Conservation (phyloP, 2,888 invertebrate genomes). For the Clitarchus hookeri region DNA sequence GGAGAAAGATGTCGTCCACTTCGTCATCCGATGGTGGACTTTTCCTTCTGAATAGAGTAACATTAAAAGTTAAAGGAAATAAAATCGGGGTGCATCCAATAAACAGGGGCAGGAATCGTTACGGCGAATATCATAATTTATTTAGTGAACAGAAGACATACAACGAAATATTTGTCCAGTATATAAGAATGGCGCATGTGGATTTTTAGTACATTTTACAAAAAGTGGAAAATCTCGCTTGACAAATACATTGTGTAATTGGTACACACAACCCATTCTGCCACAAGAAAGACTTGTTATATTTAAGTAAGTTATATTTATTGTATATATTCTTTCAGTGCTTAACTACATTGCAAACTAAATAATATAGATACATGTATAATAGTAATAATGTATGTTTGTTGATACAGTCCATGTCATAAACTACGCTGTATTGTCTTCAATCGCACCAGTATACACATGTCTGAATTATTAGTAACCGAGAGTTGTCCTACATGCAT, state of each 20-base stretch:
- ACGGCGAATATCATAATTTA: background rate
- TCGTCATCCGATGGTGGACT: background rate
- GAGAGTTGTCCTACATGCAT: background rate
- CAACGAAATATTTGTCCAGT: background rate
- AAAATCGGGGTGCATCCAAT: background rate
- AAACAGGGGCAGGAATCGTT: background rate
- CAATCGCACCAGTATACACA: background rate
- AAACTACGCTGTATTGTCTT: background rate
- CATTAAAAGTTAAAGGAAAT: background rate
- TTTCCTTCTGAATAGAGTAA: background rate
- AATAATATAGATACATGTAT: background rate
- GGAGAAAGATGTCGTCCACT: slow-evolving; percentile 15
- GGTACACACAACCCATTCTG: background rate
- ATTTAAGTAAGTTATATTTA: no score
- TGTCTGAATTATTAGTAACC: no score
- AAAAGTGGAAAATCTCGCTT: slow-evolving; percentile 15
- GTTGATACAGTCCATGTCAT: background rate
- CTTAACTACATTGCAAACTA: background rate
- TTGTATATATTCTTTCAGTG: background rate
- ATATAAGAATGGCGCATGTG: background rate
- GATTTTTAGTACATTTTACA: background rate
- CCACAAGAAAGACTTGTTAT: slow-evolving; percentile 7
- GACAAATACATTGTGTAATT: slow-evolving; percentile 20
- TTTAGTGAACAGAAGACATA: background rate
- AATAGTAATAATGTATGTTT: background rate